Evolutionary conservation across 2,113 vertebrate genomes (phyloP).

Genomic region (Mastomys natalensis): DNA sequence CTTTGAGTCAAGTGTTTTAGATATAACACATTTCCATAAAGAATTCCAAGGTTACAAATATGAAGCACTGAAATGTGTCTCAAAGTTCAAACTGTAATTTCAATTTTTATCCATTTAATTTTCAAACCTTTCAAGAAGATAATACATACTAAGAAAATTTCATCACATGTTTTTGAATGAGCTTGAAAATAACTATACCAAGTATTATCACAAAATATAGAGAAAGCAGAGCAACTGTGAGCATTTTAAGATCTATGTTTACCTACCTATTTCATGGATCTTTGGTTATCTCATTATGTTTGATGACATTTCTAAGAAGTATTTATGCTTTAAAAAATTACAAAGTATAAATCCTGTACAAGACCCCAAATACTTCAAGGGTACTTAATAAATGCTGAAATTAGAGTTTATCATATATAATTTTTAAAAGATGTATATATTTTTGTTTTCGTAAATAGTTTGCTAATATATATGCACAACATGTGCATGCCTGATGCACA

Average conservation of each 20-base stretch:
- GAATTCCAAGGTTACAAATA: slow-evolving; percentile 50
- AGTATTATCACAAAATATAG: slow-evolving; percentile 36
- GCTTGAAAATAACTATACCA: slow-evolving; percentile 63
- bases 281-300: too few species aligned
- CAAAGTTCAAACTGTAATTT: slow-evolving; percentile 56
- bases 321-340: slow-evolving; percentile 8
- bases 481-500: not conserved
- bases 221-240: slow-evolving; percentile 56
- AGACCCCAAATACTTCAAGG: slow-evolving; percentile 4
- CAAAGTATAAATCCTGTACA: slow-evolving; percentile 24
- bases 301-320: slow-evolving; percentile 49
- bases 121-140: slow-evolving; percentile 49
- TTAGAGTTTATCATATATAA: slow-evolving; percentile 38
- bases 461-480: not conserved
- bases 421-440: not conserved
- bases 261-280: not conserved
- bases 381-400: slow-evolving; percentile 44
- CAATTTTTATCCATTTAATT: slow-evolving; percentile 56
- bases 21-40: slow-evolving; percentile 43
- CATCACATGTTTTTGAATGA: slow-evolving; percentile 54
- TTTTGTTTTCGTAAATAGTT: not conserved
- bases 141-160: slow-evolving; percentile 60
- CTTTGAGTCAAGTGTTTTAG: slow-evolving; percentile 48
- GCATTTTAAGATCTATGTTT: slow-evolving; percentile 40
- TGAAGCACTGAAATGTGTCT: slow-evolving; percentile 19